Base-by-base conservation (phyloP, 2,797 vertebrate genomes). In the Scyliorhinus canicula region DNA sequence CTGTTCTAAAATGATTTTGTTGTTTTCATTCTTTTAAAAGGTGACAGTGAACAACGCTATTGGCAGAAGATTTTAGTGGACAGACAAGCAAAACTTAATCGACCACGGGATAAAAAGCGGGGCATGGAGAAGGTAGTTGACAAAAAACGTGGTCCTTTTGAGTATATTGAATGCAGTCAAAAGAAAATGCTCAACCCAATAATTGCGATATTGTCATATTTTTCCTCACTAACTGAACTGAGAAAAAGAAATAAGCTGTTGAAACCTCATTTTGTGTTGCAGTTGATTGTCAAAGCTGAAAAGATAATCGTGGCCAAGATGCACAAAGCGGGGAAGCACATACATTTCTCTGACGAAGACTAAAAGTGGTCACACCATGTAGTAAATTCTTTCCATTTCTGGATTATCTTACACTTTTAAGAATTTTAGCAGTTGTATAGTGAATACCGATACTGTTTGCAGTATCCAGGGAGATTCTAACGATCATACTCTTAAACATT, bases 61-160 rank as follows among this genome's bases (percentile, higher is more conserved):
- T 99, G 99, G 99, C 99, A 99, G 97, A 99, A 99, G 97, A 99
- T 99, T 96, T 96, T 99, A 69, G 99, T 99, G 95, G 99, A 99
- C 96, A 98, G 99, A 69, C 99, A 99, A 95, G 98, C 98, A 95
- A 99, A 99, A 95, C 97, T 99, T 71, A 99, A 99, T 96, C 98
- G 99, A 69, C 98, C 99, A n/a, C 97, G 99, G 94, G 99, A 99
- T 94, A 99, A 99, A 97, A 99, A 98, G 95, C 96, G 99, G 26
- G 99, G 99, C 2, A 99, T 98, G 19, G 98, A 99, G 95, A 99
- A 99, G 98, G 99, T 99, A 97, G 96, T 95, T 95, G 19, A 52
- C 44, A 52, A 57, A 77, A 60, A 16, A 60, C 26, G 7, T 95
- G 3, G 14, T 47, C 1, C n/a, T 24, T 95, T 40, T 79, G 50